Percentiles rank a stretch among this genome's conserved stretches.
Conservation (phyloP, 2,113 vertebrate genomes). For the Xenus cinereus region DNA sequence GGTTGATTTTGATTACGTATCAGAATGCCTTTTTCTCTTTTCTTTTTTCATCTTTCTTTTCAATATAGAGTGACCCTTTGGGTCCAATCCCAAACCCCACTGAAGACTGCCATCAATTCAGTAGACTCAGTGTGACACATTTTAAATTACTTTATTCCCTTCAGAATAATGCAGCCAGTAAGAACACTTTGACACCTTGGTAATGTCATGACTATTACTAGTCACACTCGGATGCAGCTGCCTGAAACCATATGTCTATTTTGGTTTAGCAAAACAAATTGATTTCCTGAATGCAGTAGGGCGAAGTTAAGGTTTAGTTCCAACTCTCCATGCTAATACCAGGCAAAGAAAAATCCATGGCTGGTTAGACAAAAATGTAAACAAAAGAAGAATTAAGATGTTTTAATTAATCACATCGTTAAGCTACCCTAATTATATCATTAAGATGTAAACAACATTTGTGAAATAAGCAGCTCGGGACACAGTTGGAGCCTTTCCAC, state of each 20-base stretch:
- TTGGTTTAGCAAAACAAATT: slow-evolving; percentile 1
- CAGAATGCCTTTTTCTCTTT: background rate
- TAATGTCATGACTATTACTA: background rate
- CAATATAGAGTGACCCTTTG: background rate
- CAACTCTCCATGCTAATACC: background rate
- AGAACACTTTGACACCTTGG: background rate
- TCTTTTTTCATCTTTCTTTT: background rate
- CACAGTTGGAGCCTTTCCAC: background rate
- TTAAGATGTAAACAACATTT: background rate
- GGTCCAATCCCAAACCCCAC: background rate
- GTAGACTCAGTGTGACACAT: background rate
- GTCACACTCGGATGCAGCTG: background rate
- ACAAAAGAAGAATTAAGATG: background rate
- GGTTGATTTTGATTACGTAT: background rate
- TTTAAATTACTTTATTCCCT: background rate
- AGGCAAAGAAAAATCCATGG: background rate
- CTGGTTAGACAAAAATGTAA: background rate
- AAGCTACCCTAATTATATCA: background rate
- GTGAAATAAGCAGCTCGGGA: background rate
- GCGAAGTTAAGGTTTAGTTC: background rate
- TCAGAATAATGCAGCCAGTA: background rate
- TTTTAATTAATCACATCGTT: background rate
- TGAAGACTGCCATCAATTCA: background rate
- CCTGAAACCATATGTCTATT: background rate
- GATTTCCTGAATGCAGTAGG: background rate